phyloP scores from a whole-genome alignment of 2,797 vertebrate genomes.

The Gambelia wislizenii region DNA sequence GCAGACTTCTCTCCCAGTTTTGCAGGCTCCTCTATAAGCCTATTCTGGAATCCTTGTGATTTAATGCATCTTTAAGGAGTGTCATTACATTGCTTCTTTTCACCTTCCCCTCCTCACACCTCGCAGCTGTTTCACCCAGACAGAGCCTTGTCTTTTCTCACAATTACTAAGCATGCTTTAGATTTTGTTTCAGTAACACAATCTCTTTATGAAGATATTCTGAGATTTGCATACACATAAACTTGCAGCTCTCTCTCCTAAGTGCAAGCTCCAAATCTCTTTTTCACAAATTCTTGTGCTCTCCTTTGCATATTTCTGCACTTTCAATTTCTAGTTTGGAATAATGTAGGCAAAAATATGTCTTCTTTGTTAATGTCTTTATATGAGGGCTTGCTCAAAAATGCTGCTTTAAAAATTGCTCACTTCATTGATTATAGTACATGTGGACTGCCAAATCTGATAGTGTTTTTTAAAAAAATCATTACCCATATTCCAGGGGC shows the following conservation, averaged over 20 bases:
- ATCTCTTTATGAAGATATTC: constrained; percentile 26
- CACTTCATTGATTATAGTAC: background rate
- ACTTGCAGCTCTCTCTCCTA: constrained; percentile 20
- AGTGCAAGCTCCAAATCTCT: constrained; percentile 21
- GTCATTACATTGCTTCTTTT: constrained; percentile 34
- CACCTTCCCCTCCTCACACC: constrained; percentile 14
- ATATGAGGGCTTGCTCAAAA: background rate
- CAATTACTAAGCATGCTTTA: constrained; percentile 52
- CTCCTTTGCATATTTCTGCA: background rate
- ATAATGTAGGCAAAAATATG: constrained; percentile 10
- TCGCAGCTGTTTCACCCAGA: background rate
- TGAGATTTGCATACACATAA: background rate
- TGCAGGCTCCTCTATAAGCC: constrained; percentile 71
- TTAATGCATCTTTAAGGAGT: constrained; percentile 68
- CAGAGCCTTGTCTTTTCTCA: constrained; percentile 22
- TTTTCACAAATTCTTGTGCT: constrained; percentile 12
- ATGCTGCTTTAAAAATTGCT: background rate
- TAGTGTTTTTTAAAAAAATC: no score
- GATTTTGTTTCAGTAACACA: constrained; percentile 30
- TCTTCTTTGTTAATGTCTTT: background rate
- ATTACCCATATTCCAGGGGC: no score
- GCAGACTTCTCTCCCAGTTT: constrained; percentile 67
- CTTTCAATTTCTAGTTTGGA: background rate
- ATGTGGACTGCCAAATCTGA: background rate
- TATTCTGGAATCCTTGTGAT: constrained; percentile 64